Percentiles rank a stretch among this genome's conserved stretches.
These are phyloP conservation scores for Siniperca undulata DNA, from an alignment of 2,797 vertebrate genomes.

Conservation along the genomic window DNA sequence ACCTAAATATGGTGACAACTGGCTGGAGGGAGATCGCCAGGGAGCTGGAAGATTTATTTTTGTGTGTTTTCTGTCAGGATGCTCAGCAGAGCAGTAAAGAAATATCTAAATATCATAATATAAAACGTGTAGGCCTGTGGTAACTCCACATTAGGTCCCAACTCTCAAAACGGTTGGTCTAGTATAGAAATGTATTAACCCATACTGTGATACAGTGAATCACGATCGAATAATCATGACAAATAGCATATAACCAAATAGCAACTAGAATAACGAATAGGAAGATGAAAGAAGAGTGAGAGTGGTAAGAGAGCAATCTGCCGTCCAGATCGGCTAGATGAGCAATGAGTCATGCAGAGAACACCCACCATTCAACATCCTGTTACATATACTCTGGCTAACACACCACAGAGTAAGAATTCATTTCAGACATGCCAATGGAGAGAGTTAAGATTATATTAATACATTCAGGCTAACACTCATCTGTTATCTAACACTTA, in stretches of 20 bases:
- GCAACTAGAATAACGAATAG: slow-evolving; percentile 17
- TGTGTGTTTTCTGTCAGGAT: too few species aligned
- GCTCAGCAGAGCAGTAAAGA: too few species aligned
- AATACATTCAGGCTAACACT: slow-evolving; percentile 10
- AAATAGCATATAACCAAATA: slow-evolving; percentile 24
- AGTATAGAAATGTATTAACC: not conserved
- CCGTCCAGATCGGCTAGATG: slow-evolving; percentile 40
- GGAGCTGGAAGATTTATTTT: too few species aligned
- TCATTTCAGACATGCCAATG: slow-evolving; percentile 7
- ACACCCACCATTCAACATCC: slow-evolving; percentile 48
- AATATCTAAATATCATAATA: too few species aligned
- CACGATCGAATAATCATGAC: slow-evolving; percentile 21
- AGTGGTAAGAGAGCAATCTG: slow-evolving; percentile 18
- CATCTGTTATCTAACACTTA: not conserved
- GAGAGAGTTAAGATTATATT: slow-evolving; percentile 8
- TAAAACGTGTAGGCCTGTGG: too few species aligned
- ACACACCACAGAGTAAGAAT: slow-evolving; percentile 8
- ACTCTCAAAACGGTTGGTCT: not conserved
- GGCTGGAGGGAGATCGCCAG: too few species aligned
- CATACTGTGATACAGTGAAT: slow-evolving; percentile 8
- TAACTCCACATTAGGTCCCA: not conserved
- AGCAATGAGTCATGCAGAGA: slow-evolving; percentile 50
- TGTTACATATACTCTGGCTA: slow-evolving; percentile 31
- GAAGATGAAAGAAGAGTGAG: slow-evolving; percentile 8
- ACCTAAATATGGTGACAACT: too few species aligned